These are phyloP conservation scores for Aricia agestis DNA, from an alignment of 1,140 invertebrate genomes.

Conservation along the genomic window DNA sequence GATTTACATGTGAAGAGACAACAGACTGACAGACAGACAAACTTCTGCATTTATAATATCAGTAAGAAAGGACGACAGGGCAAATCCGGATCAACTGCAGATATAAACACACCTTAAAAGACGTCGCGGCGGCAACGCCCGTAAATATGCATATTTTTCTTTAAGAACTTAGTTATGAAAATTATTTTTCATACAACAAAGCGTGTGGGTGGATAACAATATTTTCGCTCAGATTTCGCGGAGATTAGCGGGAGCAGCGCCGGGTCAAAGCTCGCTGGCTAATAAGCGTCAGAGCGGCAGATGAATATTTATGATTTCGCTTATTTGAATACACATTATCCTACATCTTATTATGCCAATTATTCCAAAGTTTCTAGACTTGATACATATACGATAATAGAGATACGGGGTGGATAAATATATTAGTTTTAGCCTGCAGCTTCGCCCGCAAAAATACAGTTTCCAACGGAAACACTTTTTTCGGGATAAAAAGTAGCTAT, in stretches of 20 bases:
- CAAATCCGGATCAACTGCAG: too few species aligned
- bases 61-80: too few species aligned
- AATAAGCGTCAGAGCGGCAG: neutral
- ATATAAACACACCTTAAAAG: too few species aligned
- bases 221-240: neutral
- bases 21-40: too few species aligned
- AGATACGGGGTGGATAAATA: neutral
- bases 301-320: neutral
- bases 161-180: neutral
- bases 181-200: neutral
- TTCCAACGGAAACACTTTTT: too few species aligned
- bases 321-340: conserved; percentile 1
- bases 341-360: neutral
- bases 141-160: neutral
- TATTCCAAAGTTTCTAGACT: neutral
- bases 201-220: neutral
- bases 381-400: neutral
- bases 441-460: too few species aligned
- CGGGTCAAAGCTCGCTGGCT: neutral
- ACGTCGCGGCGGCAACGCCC: neutral
- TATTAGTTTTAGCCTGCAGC: neutral
- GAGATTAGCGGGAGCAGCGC: neutral
- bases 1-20: too few species aligned
- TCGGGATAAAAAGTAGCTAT: too few species aligned
- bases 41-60: too few species aligned